Conservation (phyloP, 2,888 invertebrate genomes). For the Caenorhabditis sp. region DNA sequence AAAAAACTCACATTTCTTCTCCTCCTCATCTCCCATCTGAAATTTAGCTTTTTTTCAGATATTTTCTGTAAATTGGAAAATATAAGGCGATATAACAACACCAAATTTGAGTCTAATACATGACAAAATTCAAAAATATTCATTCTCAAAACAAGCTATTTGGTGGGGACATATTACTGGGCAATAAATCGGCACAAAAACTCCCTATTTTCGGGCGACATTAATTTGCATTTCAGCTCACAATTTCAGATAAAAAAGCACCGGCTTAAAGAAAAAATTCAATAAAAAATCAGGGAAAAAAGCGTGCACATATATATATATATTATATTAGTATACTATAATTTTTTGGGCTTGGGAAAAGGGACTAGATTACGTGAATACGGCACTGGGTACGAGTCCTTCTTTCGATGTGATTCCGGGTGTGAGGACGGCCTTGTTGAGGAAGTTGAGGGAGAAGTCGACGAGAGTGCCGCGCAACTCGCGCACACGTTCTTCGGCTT, state of each 20-base stretch:
- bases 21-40: neutral
- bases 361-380: slow-evolving; percentile 80
- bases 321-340: neutral
- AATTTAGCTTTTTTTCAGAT: slow-evolving; percentile 8
- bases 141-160: too few relatives aligned
- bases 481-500: slow-evolving; percentile 61
- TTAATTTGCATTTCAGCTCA: too few relatives aligned
- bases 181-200: too few relatives aligned
- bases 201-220: too few relatives aligned
- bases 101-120: neutral
- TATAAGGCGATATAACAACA: neutral
- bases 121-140: too few relatives aligned
- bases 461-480: slow-evolving; percentile 81
- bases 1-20: slow-evolving; percentile 4
- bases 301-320: neutral
- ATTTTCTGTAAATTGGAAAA: neutral
- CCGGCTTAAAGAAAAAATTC: too few relatives aligned
- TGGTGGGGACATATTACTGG: too few relatives aligned
- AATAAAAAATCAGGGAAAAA: too few relatives aligned
- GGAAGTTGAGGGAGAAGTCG: slow-evolving; percentile 86
- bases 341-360: neutral
- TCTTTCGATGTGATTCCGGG: slow-evolving; percentile 86
- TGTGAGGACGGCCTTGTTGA: slow-evolving; percentile 85
- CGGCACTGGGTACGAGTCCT: slow-evolving; percentile 87
- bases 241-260: too few relatives aligned